These are phyloP conservation scores for Coilia nasus DNA, from an alignment of 2,797 vertebrate species.

Conservation along the genomic window DNA sequence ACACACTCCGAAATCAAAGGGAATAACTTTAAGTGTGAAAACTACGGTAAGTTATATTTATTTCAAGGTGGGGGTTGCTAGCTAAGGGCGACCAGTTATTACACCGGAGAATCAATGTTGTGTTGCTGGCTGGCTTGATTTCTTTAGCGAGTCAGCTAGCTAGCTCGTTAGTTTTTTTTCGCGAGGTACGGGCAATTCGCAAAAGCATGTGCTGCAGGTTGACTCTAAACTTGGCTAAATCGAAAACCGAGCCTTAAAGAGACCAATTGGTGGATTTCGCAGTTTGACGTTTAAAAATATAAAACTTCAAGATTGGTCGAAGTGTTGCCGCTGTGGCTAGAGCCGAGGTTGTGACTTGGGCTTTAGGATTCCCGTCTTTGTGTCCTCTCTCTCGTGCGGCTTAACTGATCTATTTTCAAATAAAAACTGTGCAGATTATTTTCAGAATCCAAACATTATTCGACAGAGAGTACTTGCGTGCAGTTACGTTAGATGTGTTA, in stretches of 20 bases:
- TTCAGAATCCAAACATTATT: constrained; percentile 21
- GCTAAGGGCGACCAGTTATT: constrained; percentile 53
- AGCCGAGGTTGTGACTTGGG: constrained; percentile 69
- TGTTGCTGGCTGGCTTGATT: constrained; percentile 65
- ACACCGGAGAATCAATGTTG: constrained; percentile 67
- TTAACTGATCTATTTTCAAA: constrained; percentile 55
- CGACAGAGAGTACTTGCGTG: background rate
- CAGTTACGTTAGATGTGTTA: constrained; percentile 22
- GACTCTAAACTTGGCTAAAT: constrained; percentile 62
- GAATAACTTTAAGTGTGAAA: constrained; percentile 80
- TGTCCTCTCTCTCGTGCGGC: constrained; percentile 65
- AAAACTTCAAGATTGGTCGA: constrained; percentile 46
- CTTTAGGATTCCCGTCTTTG: constrained; percentile 76
- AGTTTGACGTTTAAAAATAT: constrained; percentile 30
- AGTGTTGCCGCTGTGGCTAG: constrained; percentile 56
- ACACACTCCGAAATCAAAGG: constrained; percentile 66
- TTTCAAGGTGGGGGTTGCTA: constrained; percentile 43
- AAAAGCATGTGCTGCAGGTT: constrained; percentile 55
- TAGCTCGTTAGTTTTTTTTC: constrained; percentile 66
- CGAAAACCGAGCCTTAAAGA: constrained; percentile 34
- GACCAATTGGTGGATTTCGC: background rate
- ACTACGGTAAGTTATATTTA: constrained; percentile 79
- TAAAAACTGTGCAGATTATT: constrained; percentile 50
- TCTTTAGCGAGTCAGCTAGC: constrained; percentile 58
- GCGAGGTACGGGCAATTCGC: constrained; percentile 56